Base-by-base conservation (phyloP, 2,888 invertebrate genomes). In the Gymnoscelis rufifasciata region DNA sequence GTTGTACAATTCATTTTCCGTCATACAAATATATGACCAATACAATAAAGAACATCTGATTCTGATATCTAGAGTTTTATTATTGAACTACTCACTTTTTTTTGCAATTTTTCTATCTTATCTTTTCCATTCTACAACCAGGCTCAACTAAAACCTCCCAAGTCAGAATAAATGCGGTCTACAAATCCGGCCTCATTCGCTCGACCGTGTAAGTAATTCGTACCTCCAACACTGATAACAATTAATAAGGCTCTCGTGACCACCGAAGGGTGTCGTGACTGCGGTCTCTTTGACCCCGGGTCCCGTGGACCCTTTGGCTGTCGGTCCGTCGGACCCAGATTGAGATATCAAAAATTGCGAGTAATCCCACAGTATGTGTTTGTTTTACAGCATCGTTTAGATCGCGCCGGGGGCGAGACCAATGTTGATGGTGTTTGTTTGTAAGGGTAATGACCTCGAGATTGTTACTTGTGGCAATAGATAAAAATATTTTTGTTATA, bases 211-310 rank as follows among this genome's bases (percentile, higher is more conserved):
- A 67, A 68, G 72, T 79, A 83, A 82, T 79, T 74, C 72, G 64
- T 68, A 71, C 64, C 57, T 57, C 66, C 60, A 63, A 66, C 67
- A 70, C 64, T 59, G 66, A 68, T 71, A 71, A 71, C 67, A 71
- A 71, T 71, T 71, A 71, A 70, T 71, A 41, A 44, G 74, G 13
- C 14, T 15, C 13, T 83, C 87, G 87, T 87, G 87, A 87, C 78
- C 83, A 83, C 87, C 87, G 83, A 81, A 76, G 87, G 87, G 83
- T 75, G 78, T 87, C 87, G 87, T 88, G 87, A 88, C 72, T 72
- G 82, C 87, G 87, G 87, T 76, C 52, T 75, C 79, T 84, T 83
- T 84, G 86, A 83, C 84, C 83, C 74, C 31, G 7, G n/a, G 10
- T 33, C 14, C 14, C 8, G n/a, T 8, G 14, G 14, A 14, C 31